These are phyloP conservation scores for Cuculus canorus DNA, from an alignment of 2,797 vertebrate species.

Conservation along the genomic window DNA sequence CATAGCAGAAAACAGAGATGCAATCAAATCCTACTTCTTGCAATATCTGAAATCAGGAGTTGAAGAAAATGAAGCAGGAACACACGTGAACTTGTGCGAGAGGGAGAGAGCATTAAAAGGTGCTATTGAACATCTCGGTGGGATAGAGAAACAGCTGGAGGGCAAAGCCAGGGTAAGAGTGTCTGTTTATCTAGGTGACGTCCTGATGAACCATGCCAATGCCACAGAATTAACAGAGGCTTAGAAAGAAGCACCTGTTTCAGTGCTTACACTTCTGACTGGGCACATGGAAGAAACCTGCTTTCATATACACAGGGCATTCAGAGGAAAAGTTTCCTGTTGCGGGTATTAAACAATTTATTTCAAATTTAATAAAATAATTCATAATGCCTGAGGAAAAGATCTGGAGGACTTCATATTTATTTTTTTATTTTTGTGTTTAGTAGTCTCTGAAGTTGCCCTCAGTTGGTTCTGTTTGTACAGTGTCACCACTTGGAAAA, in stretches of 20 bases:
- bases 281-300: background rate
- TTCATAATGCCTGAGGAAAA: background rate
- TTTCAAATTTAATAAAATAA: background rate
- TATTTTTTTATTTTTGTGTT: background rate
- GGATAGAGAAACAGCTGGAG: constrained; percentile 56
- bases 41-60: constrained; percentile 82
- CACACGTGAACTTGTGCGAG: constrained; percentile 48
- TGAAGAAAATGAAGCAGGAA: constrained; percentile 63
- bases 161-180: constrained; percentile 46
- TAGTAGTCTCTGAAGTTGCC: background rate
- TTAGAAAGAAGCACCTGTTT: background rate
- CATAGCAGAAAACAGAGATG: constrained; percentile 71
- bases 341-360: background rate
- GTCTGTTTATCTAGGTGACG: constrained; percentile 80
- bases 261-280: background rate
- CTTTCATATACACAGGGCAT: background rate
- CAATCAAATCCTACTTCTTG: constrained; percentile 79
- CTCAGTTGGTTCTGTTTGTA: background rate
- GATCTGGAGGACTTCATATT: background rate
- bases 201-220: constrained; percentile 73
- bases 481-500: background rate
- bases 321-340: background rate
- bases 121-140: constrained; percentile 78
- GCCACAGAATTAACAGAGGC: constrained; percentile 20
- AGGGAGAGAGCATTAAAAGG: constrained; percentile 74